Evolutionary conservation across 2,888 invertebrate species (phyloP).

Genomic region (Metalampra italica): DNA sequence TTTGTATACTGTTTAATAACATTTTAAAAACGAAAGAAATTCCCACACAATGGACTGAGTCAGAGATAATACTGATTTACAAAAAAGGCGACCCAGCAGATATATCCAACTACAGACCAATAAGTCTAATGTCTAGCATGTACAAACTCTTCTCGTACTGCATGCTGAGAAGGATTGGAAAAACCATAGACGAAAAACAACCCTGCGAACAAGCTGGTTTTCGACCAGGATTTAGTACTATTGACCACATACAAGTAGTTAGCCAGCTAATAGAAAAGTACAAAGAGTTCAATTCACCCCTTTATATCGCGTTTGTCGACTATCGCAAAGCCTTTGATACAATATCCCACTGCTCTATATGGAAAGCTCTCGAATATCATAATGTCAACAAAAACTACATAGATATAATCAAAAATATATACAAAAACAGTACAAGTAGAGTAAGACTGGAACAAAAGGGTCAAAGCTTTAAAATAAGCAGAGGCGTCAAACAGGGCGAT

Average conservation of each 20-base stretch:
- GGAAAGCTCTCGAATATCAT: slow-evolving; percentile 6
- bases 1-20: slow-evolving; percentile 1
- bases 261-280: slow-evolving; percentile 16
- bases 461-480: background rate
- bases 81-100: slow-evolving; percentile 13
- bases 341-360: slow-evolving; percentile 10
- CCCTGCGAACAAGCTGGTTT: slow-evolving; percentile 13
- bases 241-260: slow-evolving; percentile 13
- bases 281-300: slow-evolving; percentile 6
- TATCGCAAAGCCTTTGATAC: slow-evolving; percentile 7
- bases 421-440: slow-evolving; percentile 10
- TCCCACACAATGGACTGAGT: slow-evolving; percentile 4
- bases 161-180: slow-evolving; percentile 2
- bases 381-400: slow-evolving; percentile 8
- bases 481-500: too few species aligned
- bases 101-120: slow-evolving; percentile 10
- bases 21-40: background rate
- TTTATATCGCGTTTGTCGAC: slow-evolving; percentile 6
- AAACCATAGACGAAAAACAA: slow-evolving; percentile 4
- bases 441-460: slow-evolving; percentile 12
- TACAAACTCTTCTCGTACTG: slow-evolving; percentile 11
- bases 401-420: slow-evolving; percentile 12
- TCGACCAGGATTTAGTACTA: slow-evolving; percentile 5
- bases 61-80: slow-evolving; percentile 10
- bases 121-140: background rate